Conservation (phyloP, 92 coral and sea anemone genomes). For the Umimayanthus kanabou region DNA sequence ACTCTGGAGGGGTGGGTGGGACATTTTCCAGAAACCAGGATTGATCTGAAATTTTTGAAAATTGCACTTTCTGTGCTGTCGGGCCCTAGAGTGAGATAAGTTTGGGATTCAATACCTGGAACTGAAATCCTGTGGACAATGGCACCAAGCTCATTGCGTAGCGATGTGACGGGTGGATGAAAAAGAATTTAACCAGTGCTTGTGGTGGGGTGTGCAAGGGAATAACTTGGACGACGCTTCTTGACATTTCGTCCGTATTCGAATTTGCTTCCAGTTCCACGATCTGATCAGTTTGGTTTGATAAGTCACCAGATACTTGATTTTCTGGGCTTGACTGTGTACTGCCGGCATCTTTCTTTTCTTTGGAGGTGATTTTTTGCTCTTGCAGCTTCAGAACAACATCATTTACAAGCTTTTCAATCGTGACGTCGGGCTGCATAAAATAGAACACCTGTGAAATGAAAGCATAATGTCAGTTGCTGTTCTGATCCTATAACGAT, state of each 20-base stretch:
- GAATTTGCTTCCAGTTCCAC: not conserved
- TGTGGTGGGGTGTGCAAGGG: slow-evolving; percentile 77
- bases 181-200: slow-evolving; percentile 71
- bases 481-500: no score
- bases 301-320: not conserved
- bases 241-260: not conserved
- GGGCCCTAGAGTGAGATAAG: no score
- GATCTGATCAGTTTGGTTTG: slow-evolving; percentile 1
- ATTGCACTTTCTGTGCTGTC: no score
- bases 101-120: slow-evolving; percentile 58
- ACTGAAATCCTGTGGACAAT: slow-evolving; percentile 71
- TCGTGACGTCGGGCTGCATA: slow-evolving; percentile 88
- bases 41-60: no score
- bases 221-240: slow-evolving; percentile 51
- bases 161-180: slow-evolving; percentile 79
- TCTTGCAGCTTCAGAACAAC: slow-evolving; percentile 34
- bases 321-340: not conserved
- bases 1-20: no score
- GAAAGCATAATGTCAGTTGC: not conserved
- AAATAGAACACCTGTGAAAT: slow-evolving; percentile 74
- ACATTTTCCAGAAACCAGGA: no score
- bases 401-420: slow-evolving; percentile 57
- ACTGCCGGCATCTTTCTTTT: not conserved
- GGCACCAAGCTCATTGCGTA: slow-evolving; percentile 77
- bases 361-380: not conserved